A percentile compares a stretch with the other conserved stretches of the same genome.
Conservation (phyloP, 2,113 vertebrate genomes). For the Campylomormyrus numenius region DNA sequence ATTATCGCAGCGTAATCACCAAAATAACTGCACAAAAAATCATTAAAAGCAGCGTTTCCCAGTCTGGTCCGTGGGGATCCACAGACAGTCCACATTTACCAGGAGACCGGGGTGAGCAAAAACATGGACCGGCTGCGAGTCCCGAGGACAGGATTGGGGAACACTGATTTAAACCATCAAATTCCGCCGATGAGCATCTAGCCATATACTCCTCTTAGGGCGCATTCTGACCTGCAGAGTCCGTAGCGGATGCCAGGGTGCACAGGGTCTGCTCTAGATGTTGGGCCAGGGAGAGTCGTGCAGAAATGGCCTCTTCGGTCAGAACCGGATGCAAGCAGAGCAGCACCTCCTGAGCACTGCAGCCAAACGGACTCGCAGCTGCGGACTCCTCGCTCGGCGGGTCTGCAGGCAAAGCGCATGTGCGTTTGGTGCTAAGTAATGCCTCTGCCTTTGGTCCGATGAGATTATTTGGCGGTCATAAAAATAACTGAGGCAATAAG, state of each 20-base stretch:
- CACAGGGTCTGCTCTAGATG: slow-evolving; percentile 68
- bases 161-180: background rate
- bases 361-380: slow-evolving; percentile 60
- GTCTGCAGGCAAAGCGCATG: slow-evolving; percentile 34
- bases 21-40: background rate
- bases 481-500: background rate
- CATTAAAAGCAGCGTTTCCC: background rate
- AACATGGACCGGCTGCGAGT: background rate
- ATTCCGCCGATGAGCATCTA: background rate
- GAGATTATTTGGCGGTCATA: too few species aligned
- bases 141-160: background rate
- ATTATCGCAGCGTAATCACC: background rate
- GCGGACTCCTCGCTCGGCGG: slow-evolving; percentile 54
- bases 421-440: background rate
- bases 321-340: slow-evolving; percentile 70
- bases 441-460: too few species aligned
- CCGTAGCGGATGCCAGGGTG: slow-evolving; percentile 58
- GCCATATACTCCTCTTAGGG: background rate
- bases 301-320: slow-evolving; percentile 70
- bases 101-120: background rate
- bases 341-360: slow-evolving; percentile 75
- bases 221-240: slow-evolving; percentile 57
- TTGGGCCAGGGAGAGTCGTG: slow-evolving; percentile 62
- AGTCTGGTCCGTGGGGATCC: background rate
- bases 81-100: background rate